Conservation (phyloP, 1,140 invertebrate genomes). For the Aethina tumida region DNA sequence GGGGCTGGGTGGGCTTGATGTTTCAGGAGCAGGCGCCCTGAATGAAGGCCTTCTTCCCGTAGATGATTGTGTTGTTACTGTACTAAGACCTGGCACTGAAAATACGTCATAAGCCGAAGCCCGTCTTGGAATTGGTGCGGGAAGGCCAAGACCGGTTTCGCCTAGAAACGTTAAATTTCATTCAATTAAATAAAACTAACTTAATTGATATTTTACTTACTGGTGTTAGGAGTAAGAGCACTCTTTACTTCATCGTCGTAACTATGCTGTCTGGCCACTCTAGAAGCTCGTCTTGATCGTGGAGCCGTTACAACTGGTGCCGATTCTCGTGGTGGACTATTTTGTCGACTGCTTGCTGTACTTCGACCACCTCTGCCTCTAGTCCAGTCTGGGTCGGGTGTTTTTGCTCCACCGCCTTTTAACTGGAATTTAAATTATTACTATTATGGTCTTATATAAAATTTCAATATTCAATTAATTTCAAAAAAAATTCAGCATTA, state of each 20-base stretch:
- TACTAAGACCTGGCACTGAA: constrained; percentile 37
- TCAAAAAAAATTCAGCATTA: too few species aligned
- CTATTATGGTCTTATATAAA: too few species aligned
- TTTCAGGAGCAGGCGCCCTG: constrained; percentile 44
- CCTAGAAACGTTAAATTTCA: too few species aligned
- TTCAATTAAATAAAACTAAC: too few species aligned
- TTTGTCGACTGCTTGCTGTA: constrained; percentile 39
- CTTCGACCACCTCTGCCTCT: constrained; percentile 36
- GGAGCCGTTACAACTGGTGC: constrained; percentile 29
- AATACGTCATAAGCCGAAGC: constrained; percentile 75
- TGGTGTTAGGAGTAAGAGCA: constrained; percentile 27
- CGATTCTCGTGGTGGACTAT: constrained; percentile 37
- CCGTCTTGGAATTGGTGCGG: constrained; percentile 56
- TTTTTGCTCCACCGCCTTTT: constrained; percentile 29
- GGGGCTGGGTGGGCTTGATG: constrained; percentile 44
- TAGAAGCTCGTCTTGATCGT: constrained; percentile 52
- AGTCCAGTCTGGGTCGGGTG: constrained; percentile 30
- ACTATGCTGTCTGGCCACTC: constrained; percentile 64
- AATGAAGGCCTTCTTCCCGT: constrained; percentile 57
- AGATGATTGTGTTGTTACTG: constrained; percentile 29
- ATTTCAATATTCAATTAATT: too few species aligned
- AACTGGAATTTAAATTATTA: too few species aligned
- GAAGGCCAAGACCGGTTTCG: constrained; percentile 47
- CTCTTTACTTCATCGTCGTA: constrained; percentile 66
- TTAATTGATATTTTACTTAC: too few species aligned